Evolutionary conservation across 2,888 invertebrate genomes (phyloP), one percentile per base, ranked within the genome.

Genomic region (Iphiclides podalirius): DNA sequence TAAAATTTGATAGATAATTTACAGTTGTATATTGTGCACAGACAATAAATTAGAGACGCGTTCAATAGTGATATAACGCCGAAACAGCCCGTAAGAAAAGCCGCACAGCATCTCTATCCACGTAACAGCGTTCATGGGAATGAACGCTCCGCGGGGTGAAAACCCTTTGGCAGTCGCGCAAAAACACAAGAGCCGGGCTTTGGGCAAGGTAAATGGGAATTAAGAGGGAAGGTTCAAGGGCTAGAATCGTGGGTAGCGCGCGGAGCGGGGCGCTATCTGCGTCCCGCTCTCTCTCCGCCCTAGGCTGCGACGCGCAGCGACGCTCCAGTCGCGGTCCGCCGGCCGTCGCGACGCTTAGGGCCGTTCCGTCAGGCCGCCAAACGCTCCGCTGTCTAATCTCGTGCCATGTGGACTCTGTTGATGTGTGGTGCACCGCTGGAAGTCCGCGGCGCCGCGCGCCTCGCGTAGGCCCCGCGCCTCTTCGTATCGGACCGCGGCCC

Each of bases 301-400:
- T 78, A 80, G 83, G 79, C 77, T 79, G 84, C 80, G 79, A 73
- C 81, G 85, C 81, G 79, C 81, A 75, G 73, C 75, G 78, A 72
- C 81, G 84, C 80, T 79, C 83, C 87, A 88, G 87, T 89, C 88
- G 87, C 86, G 85, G 85, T 87, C 79, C 75, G 86, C 81, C 87
- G 86, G 86, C 86, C 86, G 85, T 80, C 83, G 87, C 87, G 87
- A 86, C 84, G 85, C 80, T 83, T 72, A 84, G 80, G 81, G 83
- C 79, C 77, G 80, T 76, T 73, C 68, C 71, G 83, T 73, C 76
- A 82, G 79, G 82, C 82, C 63, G 61, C 61, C 76, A 67, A 6
- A 20, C n/a, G n/a, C 20, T 20, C 20, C 20, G 20, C 20, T 6
- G 20, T 20, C 4, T 20, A 20, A 20, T 20, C n/a, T n/a, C 74